Conservation (phyloP, 2,797 vertebrate genomes). For the Tamandua tetradactyla region DNA sequence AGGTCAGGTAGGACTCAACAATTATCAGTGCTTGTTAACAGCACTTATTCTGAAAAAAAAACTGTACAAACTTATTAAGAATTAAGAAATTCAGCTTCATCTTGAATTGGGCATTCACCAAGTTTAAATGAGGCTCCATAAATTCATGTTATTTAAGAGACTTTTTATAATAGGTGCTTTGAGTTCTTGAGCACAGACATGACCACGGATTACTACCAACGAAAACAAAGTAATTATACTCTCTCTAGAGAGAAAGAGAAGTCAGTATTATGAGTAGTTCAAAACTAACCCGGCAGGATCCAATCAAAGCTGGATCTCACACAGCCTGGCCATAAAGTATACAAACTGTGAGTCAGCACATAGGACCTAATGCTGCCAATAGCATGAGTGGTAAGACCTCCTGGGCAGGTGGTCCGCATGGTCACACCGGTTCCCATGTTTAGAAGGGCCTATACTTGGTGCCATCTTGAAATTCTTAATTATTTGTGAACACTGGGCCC, state of each 20-base stretch:
- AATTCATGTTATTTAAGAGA: constrained; percentile 34
- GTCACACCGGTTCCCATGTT: background rate
- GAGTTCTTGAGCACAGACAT: constrained; percentile 24
- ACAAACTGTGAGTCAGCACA: background rate
- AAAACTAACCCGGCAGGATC: background rate
- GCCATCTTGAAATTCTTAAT: background rate
- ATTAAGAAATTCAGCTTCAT: background rate
- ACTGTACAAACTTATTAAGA: background rate
- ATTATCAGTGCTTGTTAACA: background rate
- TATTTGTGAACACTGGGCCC: background rate
- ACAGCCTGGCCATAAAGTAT: background rate
- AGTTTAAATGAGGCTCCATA: constrained; percentile 41
- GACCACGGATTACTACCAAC: background rate
- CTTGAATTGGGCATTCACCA: background rate
- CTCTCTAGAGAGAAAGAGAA: constrained; percentile 25
- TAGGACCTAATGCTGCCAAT: background rate
- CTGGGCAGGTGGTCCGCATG: fast-evolving
- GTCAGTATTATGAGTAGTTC: background rate
- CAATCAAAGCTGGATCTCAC: background rate
- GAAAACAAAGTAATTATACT: background rate
- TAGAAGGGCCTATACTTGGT: background rate
- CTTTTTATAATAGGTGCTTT: background rate
- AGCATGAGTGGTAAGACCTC: background rate
- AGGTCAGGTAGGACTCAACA: background rate
- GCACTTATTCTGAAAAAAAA: constrained; percentile 21